Evolutionary conservation across 2,113 vertebrate genomes (phyloP), one percentile per base, ranked within the genome.

Genomic region (Anolis sagrei): DNA sequence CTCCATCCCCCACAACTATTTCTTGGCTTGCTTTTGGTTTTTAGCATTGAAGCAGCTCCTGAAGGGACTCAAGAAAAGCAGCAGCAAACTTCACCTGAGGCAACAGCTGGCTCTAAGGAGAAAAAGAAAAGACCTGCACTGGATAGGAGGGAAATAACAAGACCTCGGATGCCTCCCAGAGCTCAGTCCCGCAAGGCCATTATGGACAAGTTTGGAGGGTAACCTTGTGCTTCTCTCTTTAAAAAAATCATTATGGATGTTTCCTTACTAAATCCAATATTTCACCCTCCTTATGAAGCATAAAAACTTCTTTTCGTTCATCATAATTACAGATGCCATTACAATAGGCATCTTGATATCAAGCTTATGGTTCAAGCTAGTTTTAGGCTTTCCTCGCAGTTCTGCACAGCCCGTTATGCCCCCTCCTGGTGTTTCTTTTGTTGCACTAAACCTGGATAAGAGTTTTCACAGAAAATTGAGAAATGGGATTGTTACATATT

Each of bases 121-220:
- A 94, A 93, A 75, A 91, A 88, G 36, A 94, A 90, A 83, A 92
- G 91, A 62, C 89, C 14, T 1, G 84, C 86, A 0, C 84, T 83
- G 0, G 87, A 90, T 78, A 13, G 32, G 36, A 89, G 94, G 83
- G 78, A 89, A 69, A 34, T 92, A 0, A 89, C 92, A 1, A 89
- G 91, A 0, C 77, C 88, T 0, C 89, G 93, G 1, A 72, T 70
- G 4, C 92, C 94, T 0, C 29, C 89, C 69, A 92, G 93, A 1
- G 94, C 91, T 0, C 93, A 96, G 79, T 95, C 95, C 10, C 94
- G 94, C 88, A 95, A 93, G 4, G 95, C 95, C 90, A 96, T 96
- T 70, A 25, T 96, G 86, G 96, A 97, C 79, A 96, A 95, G 44
- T 96, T 96, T 0, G 96, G 96, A 61, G 96, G 96, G 96, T 96